Conservation (phyloP, 1,140 invertebrate genomes). For the Wasmannia auropunctata region DNA sequence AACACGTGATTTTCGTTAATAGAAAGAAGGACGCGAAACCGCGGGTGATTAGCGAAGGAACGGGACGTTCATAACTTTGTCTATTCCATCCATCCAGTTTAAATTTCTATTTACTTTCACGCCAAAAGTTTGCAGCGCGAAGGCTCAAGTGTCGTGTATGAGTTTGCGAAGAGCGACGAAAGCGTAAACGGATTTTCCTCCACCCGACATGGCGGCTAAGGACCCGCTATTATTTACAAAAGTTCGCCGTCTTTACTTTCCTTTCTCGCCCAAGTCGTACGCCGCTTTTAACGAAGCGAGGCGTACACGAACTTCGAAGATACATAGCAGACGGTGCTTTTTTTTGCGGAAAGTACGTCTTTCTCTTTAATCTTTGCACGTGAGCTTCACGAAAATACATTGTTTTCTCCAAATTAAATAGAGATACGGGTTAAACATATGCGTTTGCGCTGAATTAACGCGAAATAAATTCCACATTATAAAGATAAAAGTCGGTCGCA, state of each 20-base stretch:
- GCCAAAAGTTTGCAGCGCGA: constrained; percentile 55
- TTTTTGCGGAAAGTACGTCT: constrained; percentile 35
- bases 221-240: constrained; percentile 66
- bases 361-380: constrained; percentile 41
- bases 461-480: background rate
- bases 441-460: background rate
- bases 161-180: constrained; percentile 49
- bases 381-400: background rate
- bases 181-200: constrained; percentile 66
- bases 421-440: background rate
- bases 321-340: constrained; percentile 5
- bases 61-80: constrained; percentile 51
- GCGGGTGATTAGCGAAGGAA: constrained; percentile 5
- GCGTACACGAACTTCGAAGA: constrained; percentile 9
- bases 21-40: constrained; percentile 9
- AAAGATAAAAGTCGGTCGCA: background rate
- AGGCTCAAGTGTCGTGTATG: constrained; percentile 45
- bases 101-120: constrained; percentile 73
- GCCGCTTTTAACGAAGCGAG: constrained; percentile 48
- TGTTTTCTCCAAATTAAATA: background rate
- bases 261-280: constrained; percentile 17
- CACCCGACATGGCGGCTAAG: constrained; percentile 53
- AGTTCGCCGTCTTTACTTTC: constrained; percentile 55
- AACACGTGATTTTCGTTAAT: background rate
- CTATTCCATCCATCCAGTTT: constrained; percentile 62